Conservation (phyloP, 2,888 invertebrate genomes). For the Chrysolina oricalcia region DNA sequence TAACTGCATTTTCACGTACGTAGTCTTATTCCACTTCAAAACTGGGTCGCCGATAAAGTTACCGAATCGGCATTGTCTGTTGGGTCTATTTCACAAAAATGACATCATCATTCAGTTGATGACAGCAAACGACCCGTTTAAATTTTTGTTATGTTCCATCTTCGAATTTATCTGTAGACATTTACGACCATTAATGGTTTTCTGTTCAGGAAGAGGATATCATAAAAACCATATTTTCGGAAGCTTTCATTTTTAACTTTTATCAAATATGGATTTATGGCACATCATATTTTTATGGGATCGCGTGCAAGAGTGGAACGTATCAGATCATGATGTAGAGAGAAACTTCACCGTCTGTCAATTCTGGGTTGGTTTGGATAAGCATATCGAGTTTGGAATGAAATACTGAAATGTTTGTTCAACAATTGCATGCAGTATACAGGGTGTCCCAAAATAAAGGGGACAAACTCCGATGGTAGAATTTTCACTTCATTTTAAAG, state of each 20-base stretch:
- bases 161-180: slow-evolving; percentile 3
- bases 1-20: too few relatives aligned
- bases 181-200: slow-evolving; percentile 4
- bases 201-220: neutral
- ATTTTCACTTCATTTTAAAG: too few relatives aligned
- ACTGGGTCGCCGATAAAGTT: too few relatives aligned
- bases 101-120: neutral
- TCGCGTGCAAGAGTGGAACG: neutral
- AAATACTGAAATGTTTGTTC: too few relatives aligned
- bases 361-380: neutral
- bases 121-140: slow-evolving; percentile 9
- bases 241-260: slow-evolving; percentile 13
- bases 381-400: too few relatives aligned
- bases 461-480: too few relatives aligned
- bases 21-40: too few relatives aligned
- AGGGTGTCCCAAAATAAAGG: too few relatives aligned
- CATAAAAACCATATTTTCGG: slow-evolving; percentile 15
- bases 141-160: slow-evolving; percentile 8
- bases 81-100: neutral
- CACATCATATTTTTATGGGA: slow-evolving; percentile 1
- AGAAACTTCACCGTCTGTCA: neutral
- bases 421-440: too few relatives aligned
- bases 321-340: neutral
- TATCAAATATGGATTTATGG: slow-evolving; percentile 13
- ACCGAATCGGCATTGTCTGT: neutral